Evolutionary conservation across 23 tunicate species (phyloP).

Genomic region (Ascidia mentula): DNA sequence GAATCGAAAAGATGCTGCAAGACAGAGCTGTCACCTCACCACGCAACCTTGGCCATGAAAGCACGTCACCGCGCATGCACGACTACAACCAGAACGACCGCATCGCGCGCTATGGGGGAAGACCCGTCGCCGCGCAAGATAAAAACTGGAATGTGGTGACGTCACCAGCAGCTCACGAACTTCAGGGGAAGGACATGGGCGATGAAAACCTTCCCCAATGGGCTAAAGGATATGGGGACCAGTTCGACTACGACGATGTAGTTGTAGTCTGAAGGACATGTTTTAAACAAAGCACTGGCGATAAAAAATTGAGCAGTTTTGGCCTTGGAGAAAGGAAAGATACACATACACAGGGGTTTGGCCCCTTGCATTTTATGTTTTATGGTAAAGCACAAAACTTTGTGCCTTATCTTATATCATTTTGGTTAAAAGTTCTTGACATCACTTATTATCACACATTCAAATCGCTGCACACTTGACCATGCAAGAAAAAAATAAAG

Average conservation of each 20-base stretch:
- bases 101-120: background rate
- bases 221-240: conserved; percentile 83
- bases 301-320: too few relatives aligned
- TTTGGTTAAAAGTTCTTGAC: too few relatives aligned
- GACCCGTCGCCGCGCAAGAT: conserved; percentile 33
- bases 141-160: conserved; percentile 66
- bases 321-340: too few relatives aligned
- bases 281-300: too few relatives aligned
- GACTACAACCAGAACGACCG: background rate
- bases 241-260: conserved; percentile 85
- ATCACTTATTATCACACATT: too few relatives aligned
- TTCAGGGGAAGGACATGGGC: background rate
- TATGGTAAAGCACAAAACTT: too few relatives aligned
- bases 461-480: too few relatives aligned
- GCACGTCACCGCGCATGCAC: background rate
- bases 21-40: conserved; percentile 18
- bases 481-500: too few relatives aligned
- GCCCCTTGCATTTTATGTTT: too few relatives aligned
- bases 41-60: conserved; percentile 20
- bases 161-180: conserved; percentile 24
- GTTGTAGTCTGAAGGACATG: conserved; percentile 72
- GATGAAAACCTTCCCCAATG: conserved; percentile 62
- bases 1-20: conserved; percentile 25
- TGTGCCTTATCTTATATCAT: too few relatives aligned
- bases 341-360: too few relatives aligned